Evolutionary conservation across 2,113 vertebrate species (phyloP).

Genomic region (Percina caprodes): DNA sequence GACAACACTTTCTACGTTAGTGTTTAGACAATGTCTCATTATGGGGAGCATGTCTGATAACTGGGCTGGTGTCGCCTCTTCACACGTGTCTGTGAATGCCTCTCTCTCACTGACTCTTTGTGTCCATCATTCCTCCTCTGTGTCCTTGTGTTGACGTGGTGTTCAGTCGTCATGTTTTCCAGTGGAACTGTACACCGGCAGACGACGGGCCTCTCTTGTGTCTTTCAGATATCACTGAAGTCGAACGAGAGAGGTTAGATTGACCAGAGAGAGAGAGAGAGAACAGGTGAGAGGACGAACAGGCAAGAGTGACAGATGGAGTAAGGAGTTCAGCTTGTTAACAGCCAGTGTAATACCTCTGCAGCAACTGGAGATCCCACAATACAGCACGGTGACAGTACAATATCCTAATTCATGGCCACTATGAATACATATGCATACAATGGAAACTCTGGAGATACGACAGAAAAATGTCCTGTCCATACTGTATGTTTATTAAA

Average conservation of each 20-base stretch:
- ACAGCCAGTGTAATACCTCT: not conserved
- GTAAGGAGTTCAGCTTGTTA: not conserved
- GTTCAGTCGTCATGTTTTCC: conserved; percentile 66
- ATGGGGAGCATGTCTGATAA: conserved; percentile 52
- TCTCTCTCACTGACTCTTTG: conserved; percentile 17
- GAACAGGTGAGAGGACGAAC: not conserved
- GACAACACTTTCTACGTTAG: conserved; percentile 59
- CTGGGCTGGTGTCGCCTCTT: conserved; percentile 37
- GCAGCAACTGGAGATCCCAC: conserved; percentile 16
- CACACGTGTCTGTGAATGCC: conserved; percentile 8
- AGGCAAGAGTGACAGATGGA: not conserved
- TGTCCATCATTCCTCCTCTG: conserved; percentile 19
- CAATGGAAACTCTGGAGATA: not conserved
- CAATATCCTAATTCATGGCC: not conserved
- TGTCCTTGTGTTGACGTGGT: conserved; percentile 38
- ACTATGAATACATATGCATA: not conserved
- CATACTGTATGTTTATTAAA: conserved; percentile 15
- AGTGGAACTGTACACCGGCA: conserved; percentile 67
- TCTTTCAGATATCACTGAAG: conserved; percentile 21
- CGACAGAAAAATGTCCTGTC: not conserved
- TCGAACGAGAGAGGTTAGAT: conserved; percentile 29
- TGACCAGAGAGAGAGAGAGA: conserved; percentile 5
- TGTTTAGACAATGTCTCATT: conserved; percentile 72
- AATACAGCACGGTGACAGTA: not conserved
- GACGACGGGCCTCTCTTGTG: conserved; percentile 43